A percentile compares a stretch with the other conserved stretches of the same genome.
Evolutionary conservation across 2,888 invertebrate species (phyloP).

Genomic region (Trachelus troglodyta): DNA sequence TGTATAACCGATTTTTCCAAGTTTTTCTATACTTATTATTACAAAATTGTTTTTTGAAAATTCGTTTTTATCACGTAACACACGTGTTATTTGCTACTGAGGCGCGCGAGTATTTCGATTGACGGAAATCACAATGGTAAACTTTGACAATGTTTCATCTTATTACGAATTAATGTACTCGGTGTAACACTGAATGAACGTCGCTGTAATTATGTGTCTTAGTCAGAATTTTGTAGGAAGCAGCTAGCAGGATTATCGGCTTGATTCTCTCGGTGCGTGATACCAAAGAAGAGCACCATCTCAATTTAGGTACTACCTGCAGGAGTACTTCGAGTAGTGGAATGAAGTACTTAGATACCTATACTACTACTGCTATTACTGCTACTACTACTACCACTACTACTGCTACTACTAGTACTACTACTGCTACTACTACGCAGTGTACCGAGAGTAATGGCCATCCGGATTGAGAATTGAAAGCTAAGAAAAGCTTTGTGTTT

Average conservation of each 20-base stretch:
- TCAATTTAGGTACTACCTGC: neutral
- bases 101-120: neutral
- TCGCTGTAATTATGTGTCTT: conserved; percentile 38
- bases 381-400: too few relatives aligned
- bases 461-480: neutral
- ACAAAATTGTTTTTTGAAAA: neutral
- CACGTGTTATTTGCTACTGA: neutral
- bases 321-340: neutral
- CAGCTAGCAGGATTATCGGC: conserved; percentile 24
- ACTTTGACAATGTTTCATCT: conserved; percentile 1
- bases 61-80: neutral
- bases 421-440: neutral
- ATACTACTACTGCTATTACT: neutral
- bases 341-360: neutral
- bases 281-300: neutral
- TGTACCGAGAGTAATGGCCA: neutral
- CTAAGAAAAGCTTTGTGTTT: conserved; percentile 16
- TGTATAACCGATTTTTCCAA: neutral
- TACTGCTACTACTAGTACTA: too few relatives aligned
- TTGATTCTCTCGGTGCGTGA: neutral
- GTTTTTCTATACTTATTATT: neutral
- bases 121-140: neutral
- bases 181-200: conserved; percentile 28
- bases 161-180: conserved; percentile 22
- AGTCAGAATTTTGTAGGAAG: conserved; percentile 38